Conservation (phyloP, 1,140 invertebrate genomes). For the Apis laboriosa region DNA sequence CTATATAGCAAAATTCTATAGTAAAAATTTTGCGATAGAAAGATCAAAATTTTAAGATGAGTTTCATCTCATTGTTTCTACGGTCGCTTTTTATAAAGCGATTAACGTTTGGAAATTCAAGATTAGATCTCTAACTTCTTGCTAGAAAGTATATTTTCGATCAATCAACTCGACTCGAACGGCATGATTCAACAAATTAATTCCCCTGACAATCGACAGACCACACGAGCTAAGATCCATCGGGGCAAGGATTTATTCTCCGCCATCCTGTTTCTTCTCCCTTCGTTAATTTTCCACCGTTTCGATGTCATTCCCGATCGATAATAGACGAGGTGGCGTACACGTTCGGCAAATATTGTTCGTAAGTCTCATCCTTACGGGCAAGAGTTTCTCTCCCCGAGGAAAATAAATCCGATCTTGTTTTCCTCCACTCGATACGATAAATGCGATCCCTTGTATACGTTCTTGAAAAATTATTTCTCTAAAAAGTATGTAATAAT, state of each 20-base stretch:
- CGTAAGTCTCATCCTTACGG: conserved; percentile 35
- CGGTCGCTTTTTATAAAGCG: too few relatives aligned
- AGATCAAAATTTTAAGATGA: too few relatives aligned
- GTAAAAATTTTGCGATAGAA: too few relatives aligned
- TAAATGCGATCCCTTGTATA: not conserved
- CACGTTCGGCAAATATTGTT: conserved; percentile 50
- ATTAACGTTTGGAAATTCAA: too few relatives aligned
- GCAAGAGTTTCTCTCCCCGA: conserved; percentile 14
- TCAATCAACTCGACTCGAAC: too few relatives aligned
- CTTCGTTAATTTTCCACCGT: conserved; percentile 46
- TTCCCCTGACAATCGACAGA: too few relatives aligned
- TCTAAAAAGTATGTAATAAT: too few relatives aligned
- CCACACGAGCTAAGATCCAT: not conserved
- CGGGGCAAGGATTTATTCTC: not conserved
- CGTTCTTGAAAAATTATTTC: too few relatives aligned
- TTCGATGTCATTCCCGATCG: conserved; percentile 42
- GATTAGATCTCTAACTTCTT: too few relatives aligned
- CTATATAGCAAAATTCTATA: too few relatives aligned
- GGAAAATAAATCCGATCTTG: conserved; percentile 48
- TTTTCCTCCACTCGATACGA: conserved; percentile 3
- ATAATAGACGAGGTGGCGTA: conserved; percentile 36
- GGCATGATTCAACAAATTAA: not conserved
- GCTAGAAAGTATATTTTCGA: not conserved
- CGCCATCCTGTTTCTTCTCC: not conserved
- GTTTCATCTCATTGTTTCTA: too few relatives aligned